Evolutionary conservation across 2,888 invertebrate genomes (phyloP), one percentile per base, ranked within the genome.

Genomic region (Agriopis marginaria): DNA sequence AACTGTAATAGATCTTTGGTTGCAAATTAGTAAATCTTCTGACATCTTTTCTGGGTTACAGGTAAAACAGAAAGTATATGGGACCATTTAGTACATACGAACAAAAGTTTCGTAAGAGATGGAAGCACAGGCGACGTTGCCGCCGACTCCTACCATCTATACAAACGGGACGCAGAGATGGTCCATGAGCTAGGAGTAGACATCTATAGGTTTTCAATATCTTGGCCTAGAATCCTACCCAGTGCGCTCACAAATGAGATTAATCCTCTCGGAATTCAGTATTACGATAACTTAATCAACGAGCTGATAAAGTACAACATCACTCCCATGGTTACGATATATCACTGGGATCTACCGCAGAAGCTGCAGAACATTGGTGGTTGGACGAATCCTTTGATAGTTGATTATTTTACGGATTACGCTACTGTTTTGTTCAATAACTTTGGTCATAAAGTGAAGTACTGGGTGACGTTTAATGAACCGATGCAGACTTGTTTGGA

Each of bases 391-490:
- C 94, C 95, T 0, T 94, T 95, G 75, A 95, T 97, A 4, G 94
- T 96, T 14, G 95, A 96, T 44, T 94, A 95, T 73, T 96, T 95
- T 78, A 95, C 93, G 32, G 96, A 96, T 78, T 97, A 95, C 74
- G 96, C 96, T 0, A 94, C 94, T 72, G 78, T 96, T 44, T 82
- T 96, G 67, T 95, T 96, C 73, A 93, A 95, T 63, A 89, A 95
- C 80, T 96, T 95, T 75, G 96, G 95, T 0, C 94, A 95, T 76
- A 95, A 95, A 81, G 96, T 97, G 7, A 96, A 95, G 84, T 93
- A 95, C 70, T 97, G 97, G 97, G 95, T 97, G 11, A 97, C 97
- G 0, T 95, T 97, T 75, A 97, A 97, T 82, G 97, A 97, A 82
- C 97, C 97, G 3, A 95, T 93, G 90, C 91, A 95, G 77, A 93